Conservation (phyloP, 2,888 invertebrate genomes). For the Drosophila gaucha region DNA sequence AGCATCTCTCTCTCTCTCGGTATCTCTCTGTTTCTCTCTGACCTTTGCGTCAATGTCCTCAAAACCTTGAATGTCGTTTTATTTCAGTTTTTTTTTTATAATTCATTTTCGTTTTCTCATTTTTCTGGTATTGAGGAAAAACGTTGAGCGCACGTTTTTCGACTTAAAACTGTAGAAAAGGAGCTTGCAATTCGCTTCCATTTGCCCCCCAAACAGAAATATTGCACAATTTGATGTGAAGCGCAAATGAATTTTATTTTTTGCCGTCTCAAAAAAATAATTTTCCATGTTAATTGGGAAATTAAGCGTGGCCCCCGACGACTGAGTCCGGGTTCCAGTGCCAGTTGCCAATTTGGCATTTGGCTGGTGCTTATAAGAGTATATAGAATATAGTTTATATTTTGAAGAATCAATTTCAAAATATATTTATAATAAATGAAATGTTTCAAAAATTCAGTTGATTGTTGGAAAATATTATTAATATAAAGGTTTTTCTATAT, state of each 20-base stretch:
- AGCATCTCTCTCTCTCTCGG: constrained; percentile 15
- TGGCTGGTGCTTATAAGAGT: background rate
- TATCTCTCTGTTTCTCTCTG: constrained; percentile 15
- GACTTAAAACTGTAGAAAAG: constrained; percentile 27
- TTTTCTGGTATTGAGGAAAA: constrained; percentile 28
- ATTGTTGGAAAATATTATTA: too few relatives aligned
- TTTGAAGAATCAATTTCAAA: background rate
- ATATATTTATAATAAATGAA: too few relatives aligned
- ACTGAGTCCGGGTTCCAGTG: background rate
- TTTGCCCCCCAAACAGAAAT: background rate
- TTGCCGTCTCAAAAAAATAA: constrained; percentile 13
- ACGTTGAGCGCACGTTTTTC: constrained; percentile 37
- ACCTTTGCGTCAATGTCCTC: constrained; percentile 72
- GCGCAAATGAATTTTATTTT: constrained; percentile 48
- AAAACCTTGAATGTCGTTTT: constrained; percentile 62
- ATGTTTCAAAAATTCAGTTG: too few relatives aligned
- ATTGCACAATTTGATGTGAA: constrained; percentile 19
- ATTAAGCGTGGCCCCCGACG: constrained; percentile 42
- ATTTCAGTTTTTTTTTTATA: constrained; percentile 4
- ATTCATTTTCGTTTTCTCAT: constrained; percentile 9
- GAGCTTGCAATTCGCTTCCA: background rate
- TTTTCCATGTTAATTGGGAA: constrained; percentile 66
- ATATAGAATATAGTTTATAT: background rate
- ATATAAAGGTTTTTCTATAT: too few relatives aligned
- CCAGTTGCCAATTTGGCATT: background rate